Evolutionary conservation across 2,888 invertebrate genomes (phyloP), one percentile per base, ranked within the genome.

Genomic region (Dynastes hyllus): DNA sequence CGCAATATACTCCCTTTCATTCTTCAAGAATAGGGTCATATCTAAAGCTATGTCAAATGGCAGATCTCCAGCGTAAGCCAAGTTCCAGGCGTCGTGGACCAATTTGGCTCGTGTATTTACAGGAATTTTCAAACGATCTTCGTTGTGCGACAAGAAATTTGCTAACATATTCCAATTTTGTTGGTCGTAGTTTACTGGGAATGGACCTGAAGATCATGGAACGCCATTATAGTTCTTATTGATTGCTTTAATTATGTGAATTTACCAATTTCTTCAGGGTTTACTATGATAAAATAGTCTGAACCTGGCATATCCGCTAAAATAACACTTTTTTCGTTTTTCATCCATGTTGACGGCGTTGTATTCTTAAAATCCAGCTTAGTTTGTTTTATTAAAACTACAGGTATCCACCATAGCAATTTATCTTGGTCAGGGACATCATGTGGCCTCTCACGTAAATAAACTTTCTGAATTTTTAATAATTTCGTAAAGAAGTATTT

Each of bases 251-350:
- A 2, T 11, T 45, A 45, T 45, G 9, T 2, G 11, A 9, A 45
- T 88, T 86, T 85, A 94, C 95, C 95, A 81, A 95, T 95, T 90
- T 96, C 96, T 85, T 96, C 95, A 4, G 95, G 94, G 88, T 96
- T 96, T 0, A 96, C 91, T 77, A 96, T 94, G 70, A 96, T 91
- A 85, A 95, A 96, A 73, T 92, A 88, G 70, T 94, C 90, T 32
- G 90, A 88, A 0, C 85, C 87, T 0, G 94, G 92, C 84, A 93
- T 88, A 78, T 92, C 89, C n/a, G 67, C 16, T 32, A 78, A 16
- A 0, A 85, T 85, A 0, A 95, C 84, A 8, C 87, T 90, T 0
- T 93, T 85, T 77, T 93, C 90, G 53, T 90, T 90, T 66, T 89
- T 89, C 90, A 95, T 92, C 95, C 95, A 95, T 0, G 89, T 87